Percentiles rank a stretch among this genome's conserved stretches.
phyloP scores from a whole-genome alignment of 2,113 vertebrate genomes.

The Oryzias woworae region DNA sequence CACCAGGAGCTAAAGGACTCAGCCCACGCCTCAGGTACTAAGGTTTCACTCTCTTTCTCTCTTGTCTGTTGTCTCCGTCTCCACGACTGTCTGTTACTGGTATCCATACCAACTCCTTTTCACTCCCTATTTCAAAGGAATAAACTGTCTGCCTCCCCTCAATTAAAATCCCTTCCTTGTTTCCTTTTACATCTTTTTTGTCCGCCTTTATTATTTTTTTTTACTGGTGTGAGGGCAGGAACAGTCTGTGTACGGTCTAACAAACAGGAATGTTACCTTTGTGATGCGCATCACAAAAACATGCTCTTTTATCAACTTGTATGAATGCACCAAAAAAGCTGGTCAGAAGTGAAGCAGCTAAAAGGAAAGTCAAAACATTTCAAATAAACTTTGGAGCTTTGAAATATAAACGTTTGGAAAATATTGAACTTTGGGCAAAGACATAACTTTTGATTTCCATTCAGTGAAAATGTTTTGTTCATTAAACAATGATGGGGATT shows the following conservation, averaged over 20 bases:
- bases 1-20: conserved; percentile 67
- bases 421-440: not conserved
- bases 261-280: conserved; percentile 49
- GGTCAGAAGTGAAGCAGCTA: conserved; percentile 22
- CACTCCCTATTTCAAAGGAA: conserved; percentile 42
- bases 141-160: conserved; percentile 43
- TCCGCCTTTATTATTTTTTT: conserved; percentile 48
- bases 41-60: conserved; percentile 66
- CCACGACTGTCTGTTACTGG: conserved; percentile 49
- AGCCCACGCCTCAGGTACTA: conserved; percentile 71
- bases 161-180: conserved; percentile 42
- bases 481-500: too few species aligned
- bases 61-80: conserved; percentile 43
- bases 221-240: conserved; percentile 53
- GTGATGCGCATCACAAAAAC: conserved; percentile 51
- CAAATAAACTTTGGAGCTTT: conserved; percentile 7
- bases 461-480: too few species aligned
- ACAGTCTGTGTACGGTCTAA: conserved; percentile 36
- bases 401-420: conserved; percentile 15
- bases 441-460: too few species aligned
- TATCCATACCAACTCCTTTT: conserved; percentile 63
- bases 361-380: conserved; percentile 18
- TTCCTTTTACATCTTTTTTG: conserved; percentile 34
- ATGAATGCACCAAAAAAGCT: conserved; percentile 48
- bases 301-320: conserved; percentile 55